Base-by-base conservation (phyloP, 2,797 vertebrate genomes). In the Amblyraja radiata region DNA sequence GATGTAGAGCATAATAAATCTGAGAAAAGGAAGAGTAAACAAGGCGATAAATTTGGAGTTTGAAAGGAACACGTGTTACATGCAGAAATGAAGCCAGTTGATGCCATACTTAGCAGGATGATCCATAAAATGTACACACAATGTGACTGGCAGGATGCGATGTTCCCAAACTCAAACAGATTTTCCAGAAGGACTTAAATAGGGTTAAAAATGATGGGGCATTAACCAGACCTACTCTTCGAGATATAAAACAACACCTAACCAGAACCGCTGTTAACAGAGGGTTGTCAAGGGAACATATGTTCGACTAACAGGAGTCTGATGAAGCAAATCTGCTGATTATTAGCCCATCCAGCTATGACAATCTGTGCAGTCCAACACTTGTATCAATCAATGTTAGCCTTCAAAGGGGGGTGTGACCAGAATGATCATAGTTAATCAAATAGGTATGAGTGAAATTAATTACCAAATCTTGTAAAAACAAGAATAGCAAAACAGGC, bases 311-410 rank as follows among this genome's bases (percentile, higher is more conserved):
- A 68, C n/a, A 65, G n/a, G 16, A 36, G 65, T 32, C 84, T n/a
- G 16, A 5, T 65, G n/a, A 68, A 88, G 32, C 61, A 32, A 88
- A 88, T 23, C n/a, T 73, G n/a, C 61, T 65, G 7, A 32, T 8
- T 68, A 68, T 9, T 68, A 65, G 84, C 61, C 84, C 18, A 65
- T 68, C 84, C 84, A 88, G 21, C 61, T 10, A 65, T 36, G 61
- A 88, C 84, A 88, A 32, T 88, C n/a, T 88, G 84, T 68, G 61
- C 16, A 88, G 16, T 68, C n/a, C 61, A 68, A 32, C 84, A 68
- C 84, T 88, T 68, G 84, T 65, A 68, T 68, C n/a, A 36, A 65
- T 88, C 84, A 68, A 65, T 88, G 32, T 88, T 88, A 88, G 36
- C 84, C 61, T 63, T 68, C 16, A 21, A 63, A 36, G 63, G 84